A percentile compares a stretch with the other conserved stretches of the same genome.
Evolutionary conservation across 2,888 invertebrate species (phyloP).

Genomic region (Lycophotia porphyrea): DNA sequence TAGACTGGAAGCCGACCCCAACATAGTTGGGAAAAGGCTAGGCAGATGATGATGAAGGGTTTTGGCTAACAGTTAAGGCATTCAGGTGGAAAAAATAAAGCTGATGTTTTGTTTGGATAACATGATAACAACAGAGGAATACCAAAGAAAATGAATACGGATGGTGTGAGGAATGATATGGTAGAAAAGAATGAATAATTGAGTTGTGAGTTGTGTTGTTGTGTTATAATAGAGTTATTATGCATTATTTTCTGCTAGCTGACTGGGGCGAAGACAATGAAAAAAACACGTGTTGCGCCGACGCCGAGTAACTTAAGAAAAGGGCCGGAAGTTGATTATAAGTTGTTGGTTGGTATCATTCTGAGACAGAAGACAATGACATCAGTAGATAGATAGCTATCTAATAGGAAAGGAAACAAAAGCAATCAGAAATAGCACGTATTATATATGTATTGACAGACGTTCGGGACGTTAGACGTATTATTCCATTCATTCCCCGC

Average conservation of each 20-base stretch:
- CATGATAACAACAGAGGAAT: not conserved
- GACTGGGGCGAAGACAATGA: not conserved
- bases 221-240: too few species aligned
- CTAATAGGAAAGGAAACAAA: not conserved
- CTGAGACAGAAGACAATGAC: not conserved
- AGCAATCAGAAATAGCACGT: not conserved
- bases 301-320: not conserved
- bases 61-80: too few species aligned
- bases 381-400: not conserved
- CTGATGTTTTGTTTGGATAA: too few species aligned
- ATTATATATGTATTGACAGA: not conserved
- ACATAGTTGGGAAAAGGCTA: too few species aligned
- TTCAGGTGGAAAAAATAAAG: too few species aligned
- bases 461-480: not conserved
- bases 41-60: not conserved
- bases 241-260: too few species aligned
- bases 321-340: not conserved
- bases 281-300: not conserved
- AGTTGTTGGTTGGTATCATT: not conserved
- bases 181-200: too few species aligned
- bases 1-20: too few species aligned
- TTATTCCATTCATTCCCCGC: not conserved
- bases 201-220: too few species aligned
- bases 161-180: not conserved
- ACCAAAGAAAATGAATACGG: not conserved